Base-by-base conservation (phyloP, 2,797 vertebrate species). In the Cynodonichthys magdalenae region DNA sequence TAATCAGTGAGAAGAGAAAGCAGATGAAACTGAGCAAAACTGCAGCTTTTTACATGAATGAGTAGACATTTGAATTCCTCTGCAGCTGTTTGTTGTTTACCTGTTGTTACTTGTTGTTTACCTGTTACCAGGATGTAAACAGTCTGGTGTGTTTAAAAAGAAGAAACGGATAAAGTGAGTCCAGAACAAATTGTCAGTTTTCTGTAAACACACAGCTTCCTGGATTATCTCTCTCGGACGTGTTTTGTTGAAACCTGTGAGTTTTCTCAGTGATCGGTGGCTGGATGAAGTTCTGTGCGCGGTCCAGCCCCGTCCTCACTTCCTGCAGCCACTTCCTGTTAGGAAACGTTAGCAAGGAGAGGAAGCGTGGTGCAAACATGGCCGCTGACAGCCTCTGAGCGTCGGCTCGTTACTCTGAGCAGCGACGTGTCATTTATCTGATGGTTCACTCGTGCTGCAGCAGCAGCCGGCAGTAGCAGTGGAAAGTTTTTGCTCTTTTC, bases 321-420 rank as follows among this genome's bases (percentile, higher is more conserved):
- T 66, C 56, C 49, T 61, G 59, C 45, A 6, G 52, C 24, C 29
- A 5, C 52, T 69, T 69, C 66, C 66, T 69, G 27, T 45, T 24
- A 61, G 66, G 66, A 69, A 69, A 24, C 54, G n/a, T 54, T 36
- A n/a, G 59, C 51, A 44, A 41, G 57, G 51, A 60, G 45, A 60
- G 65, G 65, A 68, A 60, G 47, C 15, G 0, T 31, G 20, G 15
- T 17, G 48, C 46, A 48, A 51, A 51, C 48, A 50, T 41, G 34
- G 11, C 36, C 36, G 55, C 12, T 1, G 24, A 15, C 27, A 19
- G 52, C 4, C 10, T 10, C 19, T 12, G 9, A 18, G n/a, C 17
- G 17, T 18, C 2, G 39, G 7, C 6, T 47, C 2, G n/a, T 47
- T 19, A 2, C 46, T 47, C 46, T 19, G n/a, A 47, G n/a, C n/a